Conservation (phyloP, 1,140 invertebrate species). For the Bombus breviceps region DNA sequence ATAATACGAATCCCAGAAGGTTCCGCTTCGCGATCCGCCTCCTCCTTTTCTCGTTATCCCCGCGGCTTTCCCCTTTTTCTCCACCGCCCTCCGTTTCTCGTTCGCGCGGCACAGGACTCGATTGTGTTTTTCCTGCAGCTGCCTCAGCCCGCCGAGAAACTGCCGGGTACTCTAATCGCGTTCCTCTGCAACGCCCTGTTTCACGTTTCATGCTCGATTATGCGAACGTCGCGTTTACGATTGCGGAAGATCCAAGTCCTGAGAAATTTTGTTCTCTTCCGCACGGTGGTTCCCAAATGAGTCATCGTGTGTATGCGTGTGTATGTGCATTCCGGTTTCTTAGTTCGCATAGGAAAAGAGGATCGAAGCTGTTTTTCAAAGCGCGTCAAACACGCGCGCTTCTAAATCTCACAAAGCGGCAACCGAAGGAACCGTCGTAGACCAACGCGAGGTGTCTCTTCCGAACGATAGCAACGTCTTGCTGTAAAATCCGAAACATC, state of each 20-base stretch:
- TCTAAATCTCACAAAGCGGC: conserved; percentile 1
- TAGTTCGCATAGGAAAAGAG: background rate
- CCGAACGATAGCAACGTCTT: background rate
- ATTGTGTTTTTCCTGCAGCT: conserved; percentile 26
- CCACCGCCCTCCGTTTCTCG: background rate
- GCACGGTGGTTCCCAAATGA: too few species aligned
- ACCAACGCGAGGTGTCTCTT: background rate
- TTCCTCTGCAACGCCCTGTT: too few species aligned
- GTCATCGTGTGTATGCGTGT: too few species aligned
- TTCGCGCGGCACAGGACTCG: background rate
- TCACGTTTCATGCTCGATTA: background rate
- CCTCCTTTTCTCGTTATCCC: background rate
- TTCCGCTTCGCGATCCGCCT: conserved; percentile 45
- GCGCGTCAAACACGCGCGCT: background rate
- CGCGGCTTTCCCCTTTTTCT: background rate
- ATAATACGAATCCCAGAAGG: conserved; percentile 64
- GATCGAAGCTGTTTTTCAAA: background rate
- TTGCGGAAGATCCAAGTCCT: too few species aligned
- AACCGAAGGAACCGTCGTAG: background rate
- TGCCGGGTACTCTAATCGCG: conserved; percentile 40
- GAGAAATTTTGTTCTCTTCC: background rate
- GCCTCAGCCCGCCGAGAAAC: background rate
- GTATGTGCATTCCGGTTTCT: background rate
- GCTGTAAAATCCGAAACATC: background rate
- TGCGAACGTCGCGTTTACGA: background rate